Base-by-base conservation (phyloP, 2,113 vertebrate genomes). In the Illadopsis cleaveri region DNA sequence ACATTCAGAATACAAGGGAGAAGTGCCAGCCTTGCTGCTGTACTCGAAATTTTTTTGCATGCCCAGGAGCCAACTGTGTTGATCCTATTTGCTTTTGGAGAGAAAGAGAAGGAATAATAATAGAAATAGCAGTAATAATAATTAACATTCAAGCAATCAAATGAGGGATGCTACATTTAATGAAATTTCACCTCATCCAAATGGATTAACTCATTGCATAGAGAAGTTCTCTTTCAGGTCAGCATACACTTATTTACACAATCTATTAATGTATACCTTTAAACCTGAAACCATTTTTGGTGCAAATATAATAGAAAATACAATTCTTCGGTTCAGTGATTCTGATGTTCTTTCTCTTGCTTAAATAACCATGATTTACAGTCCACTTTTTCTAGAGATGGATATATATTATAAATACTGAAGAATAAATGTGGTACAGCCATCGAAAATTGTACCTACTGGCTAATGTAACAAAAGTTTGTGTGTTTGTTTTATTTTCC, bases 281-380 rank as follows among this genome's bases (percentile, higher is more conserved):
- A 93, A 95, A 96, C 18, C 24, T 64, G 69, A 97, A 97, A 48
- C 84, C 77, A 97, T 96, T 97, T 94, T 84, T 50, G 37, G 94
- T 58, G 93, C 95, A 97, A 97, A 96, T 82, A 96, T 84, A 50
- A 70, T 12, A 90, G 37, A 95, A 97, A 92, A 76, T 62, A 93
- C 66, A 97, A 91, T 94, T 94, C 79, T 71, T 94, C 7, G 31
- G 70, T 96, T 91, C 93, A 88, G 14, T n/a, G 58, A 92, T 47
- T 94, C 91, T 60, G 17, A 82, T 62, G 27, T 84, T 91, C 91
- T 82, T 86, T 95, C 81, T 96, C 42, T 83, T 93, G 37, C 68
- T 94, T 86, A 95, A 97, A 94, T 37, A 53, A 71, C 56, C 33
- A 62, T 58, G 62, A 94, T 84, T 95, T 90, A 93, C 89, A 92